These are phyloP conservation scores for Drosophila pullipes DNA, from an alignment of 2,888 invertebrate genomes.

Conservation along the genomic window DNA sequence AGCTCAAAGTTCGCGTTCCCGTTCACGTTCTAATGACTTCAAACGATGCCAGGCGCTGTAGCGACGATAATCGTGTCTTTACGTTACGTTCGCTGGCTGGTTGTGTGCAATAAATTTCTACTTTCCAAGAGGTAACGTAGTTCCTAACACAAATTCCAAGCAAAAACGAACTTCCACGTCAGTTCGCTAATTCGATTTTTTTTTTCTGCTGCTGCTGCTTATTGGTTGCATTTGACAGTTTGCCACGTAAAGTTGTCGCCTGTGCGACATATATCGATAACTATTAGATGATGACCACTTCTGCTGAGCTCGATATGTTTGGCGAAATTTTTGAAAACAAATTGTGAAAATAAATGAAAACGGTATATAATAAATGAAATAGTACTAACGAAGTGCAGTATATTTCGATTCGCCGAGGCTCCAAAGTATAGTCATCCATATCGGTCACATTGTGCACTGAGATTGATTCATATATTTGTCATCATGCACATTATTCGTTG, in stretches of 20 bases:
- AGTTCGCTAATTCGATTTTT: slow-evolving; percentile 78
- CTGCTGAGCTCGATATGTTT: slow-evolving; percentile 19
- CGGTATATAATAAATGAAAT: not conserved
- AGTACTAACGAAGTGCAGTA: not conserved
- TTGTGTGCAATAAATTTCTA: slow-evolving; percentile 29
- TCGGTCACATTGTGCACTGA: not conserved
- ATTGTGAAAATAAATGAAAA: not conserved
- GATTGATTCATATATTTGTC: not conserved
- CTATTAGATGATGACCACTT: not conserved
- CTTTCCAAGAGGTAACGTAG: slow-evolving; percentile 46
- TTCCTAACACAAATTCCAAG: slow-evolving; percentile 59
- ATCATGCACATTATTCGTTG: not conserved
- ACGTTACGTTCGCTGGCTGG: slow-evolving; percentile 20
- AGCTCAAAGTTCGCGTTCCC: slow-evolving; percentile 72
- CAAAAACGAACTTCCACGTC: slow-evolving; percentile 82
- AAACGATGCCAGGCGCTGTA: slow-evolving; percentile 16
- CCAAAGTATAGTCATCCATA: not conserved
- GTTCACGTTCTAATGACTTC: slow-evolving; percentile 26
- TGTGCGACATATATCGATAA: slow-evolving; percentile 49
- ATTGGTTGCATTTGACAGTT: slow-evolving; percentile 74
- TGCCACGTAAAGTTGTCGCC: slow-evolving; percentile 81
- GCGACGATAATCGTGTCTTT: slow-evolving; percentile 24
- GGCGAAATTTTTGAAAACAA: slow-evolving; percentile 1
- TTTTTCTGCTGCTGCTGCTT: slow-evolving; percentile 57
- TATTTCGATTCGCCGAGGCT: not conserved